Evolutionary conservation across 2,797 vertebrate genomes (phyloP), one percentile per base, ranked within the genome.

Genomic region (Brachymystax lenok): DNA sequence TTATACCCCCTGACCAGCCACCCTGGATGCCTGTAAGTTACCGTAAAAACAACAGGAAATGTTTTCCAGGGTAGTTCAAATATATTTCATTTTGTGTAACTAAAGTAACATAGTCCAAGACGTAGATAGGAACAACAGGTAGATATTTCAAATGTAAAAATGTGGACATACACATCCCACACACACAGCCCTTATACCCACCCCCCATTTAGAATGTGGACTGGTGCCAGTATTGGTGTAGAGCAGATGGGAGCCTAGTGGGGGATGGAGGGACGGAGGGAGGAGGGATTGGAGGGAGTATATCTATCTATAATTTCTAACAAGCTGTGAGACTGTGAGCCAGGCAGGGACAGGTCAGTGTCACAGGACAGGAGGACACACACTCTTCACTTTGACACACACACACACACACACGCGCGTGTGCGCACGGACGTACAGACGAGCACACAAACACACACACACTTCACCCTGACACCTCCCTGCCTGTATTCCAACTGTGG

Each of bases 271-370:
- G 76, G 69, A 80, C 82, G 80, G 66, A 80, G 69, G 35, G 83
- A 67, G 76, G 84, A 74, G 74, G 35, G 35, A 40, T 40, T 35
- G 33, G 33, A 80, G 74, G 77, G 86, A 90, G 87, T 78, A 28
- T 86, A 87, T 90, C 56, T 59, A 93, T 93, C 93, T 94, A 92
- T 94, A 91, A 94, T 91, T 91, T 88, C 92, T 95, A 94, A 94
- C 92, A 93, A 94, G 93, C 92, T 91, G 85, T 89, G 91, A 94
- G 92, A 92, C 87, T 82, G 79, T 73, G 85, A 92, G 90, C 79
- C 84, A 10, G 56, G n/a, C 68, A 35, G 85, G 85, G 91, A 87
- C 87, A 92, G 93, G 92, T 93, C 92, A 92, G 84, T 86, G 80
- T 81, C 88, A 88, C 79, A 82, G 86, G 82, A 81, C 77, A 79